Conservation (phyloP, 2,888 invertebrate species). For the Mermis nigrescens region DNA sequence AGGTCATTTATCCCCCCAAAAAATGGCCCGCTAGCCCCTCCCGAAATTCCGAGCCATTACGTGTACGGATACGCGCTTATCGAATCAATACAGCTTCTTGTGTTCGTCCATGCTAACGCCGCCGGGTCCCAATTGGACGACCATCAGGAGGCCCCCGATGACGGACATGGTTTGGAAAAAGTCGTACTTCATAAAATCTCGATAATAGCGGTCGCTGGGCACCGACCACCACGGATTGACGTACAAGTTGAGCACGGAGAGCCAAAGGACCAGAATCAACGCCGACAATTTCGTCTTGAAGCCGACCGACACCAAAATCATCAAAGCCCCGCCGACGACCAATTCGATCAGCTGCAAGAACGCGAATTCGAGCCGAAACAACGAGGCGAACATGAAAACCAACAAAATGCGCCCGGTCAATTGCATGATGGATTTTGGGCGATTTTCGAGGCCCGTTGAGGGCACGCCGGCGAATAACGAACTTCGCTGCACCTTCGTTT, state of each 20-base stretch:
- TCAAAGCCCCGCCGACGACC: slow-evolving; percentile 72
- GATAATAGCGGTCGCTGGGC: slow-evolving; percentile 75
- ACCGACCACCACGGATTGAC: slow-evolving; percentile 97
- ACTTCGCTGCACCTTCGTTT: slow-evolving; percentile 65
- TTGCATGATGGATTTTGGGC: slow-evolving; percentile 87
- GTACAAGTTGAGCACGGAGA: slow-evolving; percentile 74
- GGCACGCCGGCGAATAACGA: slow-evolving; percentile 73
- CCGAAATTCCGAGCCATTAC: too few relatives aligned
- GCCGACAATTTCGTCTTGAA: slow-evolving; percentile 97
- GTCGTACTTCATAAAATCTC: slow-evolving; percentile 99
- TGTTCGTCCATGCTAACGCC: slow-evolving; percentile 99
- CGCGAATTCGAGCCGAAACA: slow-evolving; percentile 75
- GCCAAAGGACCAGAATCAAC: slow-evolving; percentile 67
- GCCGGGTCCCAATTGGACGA: slow-evolving; percentile 91
- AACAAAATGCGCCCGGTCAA: slow-evolving; percentile 79
- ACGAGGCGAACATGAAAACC: slow-evolving; percentile 94
- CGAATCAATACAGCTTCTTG: too few relatives aligned
- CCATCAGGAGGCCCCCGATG: slow-evolving; percentile 90
- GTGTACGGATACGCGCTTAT: too few relatives aligned
- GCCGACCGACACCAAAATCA: slow-evolving; percentile 85
- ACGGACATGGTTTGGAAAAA: slow-evolving; percentile 96
- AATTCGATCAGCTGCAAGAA: slow-evolving; percentile 59
- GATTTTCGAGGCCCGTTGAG: slow-evolving; percentile 54
- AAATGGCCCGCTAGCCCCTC: too few relatives aligned
- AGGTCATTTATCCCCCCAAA: too few relatives aligned